Evolutionary conservation across 2,888 invertebrate species (phyloP), one percentile per base, ranked within the genome.

Genomic region (Drosophila basisetae): DNA sequence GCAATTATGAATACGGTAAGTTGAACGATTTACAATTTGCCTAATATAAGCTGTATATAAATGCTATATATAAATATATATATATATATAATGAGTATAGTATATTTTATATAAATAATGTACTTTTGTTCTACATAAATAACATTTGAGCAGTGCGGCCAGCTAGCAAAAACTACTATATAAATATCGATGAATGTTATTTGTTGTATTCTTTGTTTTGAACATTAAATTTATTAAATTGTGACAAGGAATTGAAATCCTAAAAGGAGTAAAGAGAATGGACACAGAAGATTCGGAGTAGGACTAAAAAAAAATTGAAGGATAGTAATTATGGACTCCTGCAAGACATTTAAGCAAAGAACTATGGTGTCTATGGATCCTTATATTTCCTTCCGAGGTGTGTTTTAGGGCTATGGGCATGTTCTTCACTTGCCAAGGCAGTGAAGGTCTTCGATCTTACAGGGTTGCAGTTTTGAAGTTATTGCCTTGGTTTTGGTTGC

Each of bases 1-100:
- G 50, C 49, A 58, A 58, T 58, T 39, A 65, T 65, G 65, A 58
- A 65, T 58, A 41, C 65, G 50, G 65, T 65, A 58, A 65, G 65
- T 65, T 11, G n/a, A 55, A 33, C 18, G 22, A 35, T 49, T 18
- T n/a, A 37, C 28, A 50, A 35, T 35, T 37, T 49, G 33, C 28
- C 16, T 37, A 30, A n/a, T 28, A 3, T 60, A 37, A 25, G 9
- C 16, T 28, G 1, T 50, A 50, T 18, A n/a, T 35, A 10, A 4
- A 25, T 35, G 2, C 1, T 22, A 31, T 31, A 35, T 50, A 31
- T 33, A 25, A 33, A 39, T 18, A 2, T n/a, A 28, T 11, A 16
- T 50, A 30, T 22, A 16, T 35, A 18, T 4, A 28, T 4, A 22
- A 7, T 43, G 16, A 43, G 31, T 31, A 28, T 50, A 35, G n/a